phyloP scores from a whole-genome alignment of 2,113 vertebrate species.

The Pogonocichla stellata region DNA sequence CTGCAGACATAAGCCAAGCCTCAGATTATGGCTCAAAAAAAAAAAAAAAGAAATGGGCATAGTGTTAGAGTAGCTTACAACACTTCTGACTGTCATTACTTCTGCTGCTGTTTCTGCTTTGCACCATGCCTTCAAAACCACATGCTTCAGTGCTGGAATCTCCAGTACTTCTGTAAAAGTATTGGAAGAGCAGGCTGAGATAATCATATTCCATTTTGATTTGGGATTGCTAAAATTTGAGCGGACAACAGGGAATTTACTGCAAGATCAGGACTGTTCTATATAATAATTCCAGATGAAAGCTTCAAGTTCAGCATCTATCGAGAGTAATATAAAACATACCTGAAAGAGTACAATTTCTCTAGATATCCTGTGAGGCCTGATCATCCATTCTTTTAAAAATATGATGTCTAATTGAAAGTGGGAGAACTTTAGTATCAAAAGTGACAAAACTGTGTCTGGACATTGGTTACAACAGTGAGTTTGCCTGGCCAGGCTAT shows the following conservation, averaged over 20 bases:
- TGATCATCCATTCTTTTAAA: background rate
- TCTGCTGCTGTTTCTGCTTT: background rate
- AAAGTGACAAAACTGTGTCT: background rate
- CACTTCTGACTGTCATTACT: background rate
- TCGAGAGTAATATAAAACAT: background rate
- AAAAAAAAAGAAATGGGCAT: background rate
- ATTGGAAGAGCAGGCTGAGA: background rate
- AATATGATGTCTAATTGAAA: background rate
- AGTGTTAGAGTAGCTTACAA: background rate
- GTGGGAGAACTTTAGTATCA: background rate
- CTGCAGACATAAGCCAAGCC: background rate
- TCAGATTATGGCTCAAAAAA: background rate
- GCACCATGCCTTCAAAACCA: background rate
- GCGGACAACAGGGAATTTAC: background rate
- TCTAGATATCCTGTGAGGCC: background rate
- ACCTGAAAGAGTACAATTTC: background rate
- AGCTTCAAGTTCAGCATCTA: background rate
- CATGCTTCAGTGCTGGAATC: background rate
- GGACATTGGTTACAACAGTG: background rate
- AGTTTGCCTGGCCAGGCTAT: background rate
- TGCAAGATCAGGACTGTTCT: background rate
- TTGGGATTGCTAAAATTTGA: background rate
- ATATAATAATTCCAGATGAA: background rate
- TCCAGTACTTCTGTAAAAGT: background rate
- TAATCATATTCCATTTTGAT: background rate